Percentiles rank a stretch among this genome's conserved stretches.
Evolutionary conservation across 1,140 invertebrate genomes (phyloP).

Genomic region (Papilio machaon): DNA sequence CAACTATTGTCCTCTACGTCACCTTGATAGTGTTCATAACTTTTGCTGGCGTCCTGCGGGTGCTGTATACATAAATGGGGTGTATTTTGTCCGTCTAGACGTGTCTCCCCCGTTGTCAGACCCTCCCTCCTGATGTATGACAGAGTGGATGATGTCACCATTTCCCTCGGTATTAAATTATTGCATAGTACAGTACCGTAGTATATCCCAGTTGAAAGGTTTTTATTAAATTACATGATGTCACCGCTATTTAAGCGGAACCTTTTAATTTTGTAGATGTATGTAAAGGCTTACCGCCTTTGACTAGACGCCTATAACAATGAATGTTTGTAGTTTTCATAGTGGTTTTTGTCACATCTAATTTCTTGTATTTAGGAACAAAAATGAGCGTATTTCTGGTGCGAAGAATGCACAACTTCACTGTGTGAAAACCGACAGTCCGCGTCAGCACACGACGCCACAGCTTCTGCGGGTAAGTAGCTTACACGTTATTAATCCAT

Average conservation of each 20-base stretch:
- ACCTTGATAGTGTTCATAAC: constrained; percentile 6
- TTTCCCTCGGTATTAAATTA: constrained; percentile 4
- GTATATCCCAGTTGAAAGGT: not conserved
- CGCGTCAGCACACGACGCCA: constrained; percentile 63
- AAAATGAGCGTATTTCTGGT: constrained; percentile 51
- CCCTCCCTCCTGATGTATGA: constrained; percentile 35
- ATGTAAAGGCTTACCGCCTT: no score
- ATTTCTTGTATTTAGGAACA: constrained; percentile 38
- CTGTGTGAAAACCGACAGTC: constrained; percentile 57
- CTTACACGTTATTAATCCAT: not conserved
- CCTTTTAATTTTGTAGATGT: no score
- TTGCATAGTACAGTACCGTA: not conserved
- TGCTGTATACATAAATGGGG: constrained; percentile 36
- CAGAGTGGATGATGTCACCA: constrained; percentile 31
- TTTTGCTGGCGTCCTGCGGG: constrained; percentile 3
- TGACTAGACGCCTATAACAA: no score
- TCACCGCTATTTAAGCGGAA: no score
- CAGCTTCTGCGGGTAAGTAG: constrained; percentile 61
- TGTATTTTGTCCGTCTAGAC: constrained; percentile 42
- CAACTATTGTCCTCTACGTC: not conserved
- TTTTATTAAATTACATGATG: constrained; percentile 27
- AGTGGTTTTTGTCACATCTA: not conserved
- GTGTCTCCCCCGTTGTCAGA: constrained; percentile 29
- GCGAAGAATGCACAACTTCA: constrained; percentile 67
- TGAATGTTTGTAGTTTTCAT: no score